Evolutionary conservation across 1,140 invertebrate genomes (phyloP), one percentile per base, ranked within the genome.

Genomic region (Phymastichus coffea): DNA sequence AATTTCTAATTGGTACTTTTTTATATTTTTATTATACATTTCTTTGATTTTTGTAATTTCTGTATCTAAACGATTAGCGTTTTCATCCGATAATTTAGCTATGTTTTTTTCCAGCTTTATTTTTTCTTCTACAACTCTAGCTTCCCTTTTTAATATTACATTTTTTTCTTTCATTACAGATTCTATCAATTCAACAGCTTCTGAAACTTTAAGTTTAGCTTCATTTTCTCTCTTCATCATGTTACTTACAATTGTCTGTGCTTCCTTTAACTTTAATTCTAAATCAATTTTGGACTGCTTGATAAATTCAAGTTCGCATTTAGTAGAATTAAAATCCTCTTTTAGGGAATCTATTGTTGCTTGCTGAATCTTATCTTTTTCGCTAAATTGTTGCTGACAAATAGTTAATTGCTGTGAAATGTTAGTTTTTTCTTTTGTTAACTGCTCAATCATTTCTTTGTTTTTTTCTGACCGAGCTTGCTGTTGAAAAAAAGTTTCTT

Each of bases 151-250:
- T n/a, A 84, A 55, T 10, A 80, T 65, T 4, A 80, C 61, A 48
- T 79, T 74, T 54, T 81, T 83, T 43, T 83, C 83, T 17, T 57
- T 68, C 2, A 81, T 67, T 0, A 80, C 80, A 6, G 74, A 66
- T 62, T 85, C 83, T 33, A 81, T 77, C 0, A 85, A 59, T 17
- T 71, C 68, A 17, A 85, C 65, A 6, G 83, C 79, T 64, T 85
- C 84, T 0, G 70, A 69, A 47, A 81, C 74, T 63, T 81, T 79
- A 25, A 25, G 56, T 51, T 74, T 71, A 1, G 73, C 69, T 63
- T 77, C 74, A 20, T 67, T 59, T 35, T 77, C 69, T 28, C 73
- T 77, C 3, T 62, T 63, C 4, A 68, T 26, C 25, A 74, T 10
- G 53, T 40, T 64, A 6, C 62, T 44, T 12, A 63, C 57, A 22